Evolutionary conservation across 2,113 vertebrate genomes (phyloP).

Genomic region (Mellivora capensis): DNA sequence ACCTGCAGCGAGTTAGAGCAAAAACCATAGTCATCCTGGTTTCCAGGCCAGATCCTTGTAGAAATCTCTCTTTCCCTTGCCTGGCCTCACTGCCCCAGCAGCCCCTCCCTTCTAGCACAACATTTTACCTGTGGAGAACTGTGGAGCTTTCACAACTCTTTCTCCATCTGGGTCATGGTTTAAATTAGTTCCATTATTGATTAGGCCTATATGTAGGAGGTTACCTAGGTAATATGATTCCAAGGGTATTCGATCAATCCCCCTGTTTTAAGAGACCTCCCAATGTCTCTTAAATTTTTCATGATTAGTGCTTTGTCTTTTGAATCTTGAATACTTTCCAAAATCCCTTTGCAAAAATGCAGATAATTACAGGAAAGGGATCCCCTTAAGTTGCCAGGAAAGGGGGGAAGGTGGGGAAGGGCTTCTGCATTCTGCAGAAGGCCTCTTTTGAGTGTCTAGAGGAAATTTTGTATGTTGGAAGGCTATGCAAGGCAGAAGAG

Average conservation of each 20-base stretch:
- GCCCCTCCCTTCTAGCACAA: not conserved
- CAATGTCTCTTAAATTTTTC: conserved; percentile 20
- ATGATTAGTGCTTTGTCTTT: conserved; percentile 32
- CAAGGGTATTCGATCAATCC: not conserved
- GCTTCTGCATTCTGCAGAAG: not conserved
- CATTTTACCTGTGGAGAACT: not conserved
- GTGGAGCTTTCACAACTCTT: not conserved
- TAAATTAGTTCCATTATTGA: not conserved
- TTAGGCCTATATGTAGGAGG: not conserved
- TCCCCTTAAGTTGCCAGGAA: conserved; percentile 57
- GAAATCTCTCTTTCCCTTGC: not conserved
- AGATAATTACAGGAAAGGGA: conserved; percentile 36
- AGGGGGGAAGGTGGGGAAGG: conserved; percentile 2
- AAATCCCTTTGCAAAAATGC: conserved; percentile 57
- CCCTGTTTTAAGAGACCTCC: not conserved
- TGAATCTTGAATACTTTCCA: conserved; percentile 60
- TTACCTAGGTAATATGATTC: conserved; percentile 23
- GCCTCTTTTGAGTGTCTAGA: conserved; percentile 8
- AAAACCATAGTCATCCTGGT: not conserved
- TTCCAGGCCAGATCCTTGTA: not conserved
- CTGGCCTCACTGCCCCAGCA: not conserved
- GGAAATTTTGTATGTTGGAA: conserved; percentile 44
- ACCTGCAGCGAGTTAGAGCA: not conserved
- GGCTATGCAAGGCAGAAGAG: not conserved
- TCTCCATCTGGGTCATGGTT: not conserved